Evolutionary conservation across 2,888 invertebrate genomes (phyloP), one percentile per base, ranked within the genome.

Genomic region (Drosophila multiciliata): DNA sequence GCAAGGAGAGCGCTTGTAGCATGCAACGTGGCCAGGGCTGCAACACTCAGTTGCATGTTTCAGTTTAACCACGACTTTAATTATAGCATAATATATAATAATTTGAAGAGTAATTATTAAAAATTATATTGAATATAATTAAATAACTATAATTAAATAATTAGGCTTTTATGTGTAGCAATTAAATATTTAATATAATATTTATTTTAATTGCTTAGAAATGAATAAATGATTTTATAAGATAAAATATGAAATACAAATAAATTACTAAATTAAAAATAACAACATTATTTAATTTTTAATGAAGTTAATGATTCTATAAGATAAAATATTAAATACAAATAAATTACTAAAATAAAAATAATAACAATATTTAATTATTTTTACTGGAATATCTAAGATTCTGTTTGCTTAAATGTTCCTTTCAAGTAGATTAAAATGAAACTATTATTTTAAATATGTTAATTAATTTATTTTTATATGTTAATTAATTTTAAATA

Each of bases 21-120:
- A 83, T 87, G 87, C 83, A 87, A 85, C 69, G 52, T 64, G 61
- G 61, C 78, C 52, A 49, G 88, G 87, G 86, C 71, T 35, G 88
- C 20, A 29, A 50, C 17, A 63, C 45, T 26, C 20, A 17, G 17
- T 63, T 59, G 40, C 73, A 53, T 50, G 50, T 6, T 29, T 32
- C 20, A 48, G n/a, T 20, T 15, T 2, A 11, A 35, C 12, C 3
- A 7, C 7, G 26, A 12, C 26, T 15, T 2, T 20, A 26, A 23
- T n/a, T 26, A 9, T 23, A 1, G 4, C 12, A 52, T 17, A 17
- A 38, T 17, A 8, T 7, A 8, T 17, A 38, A 8, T 38, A 17
- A 3, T 7, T 40, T 1, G 6, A 3, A 1, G 20, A 7, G 1
- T 23, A 8, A 0, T 2, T 4, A 1, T 8, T 23, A 45, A 8